Conservation (phyloP, 2,888 invertebrate species). For the Cepaea hortensis region DNA sequence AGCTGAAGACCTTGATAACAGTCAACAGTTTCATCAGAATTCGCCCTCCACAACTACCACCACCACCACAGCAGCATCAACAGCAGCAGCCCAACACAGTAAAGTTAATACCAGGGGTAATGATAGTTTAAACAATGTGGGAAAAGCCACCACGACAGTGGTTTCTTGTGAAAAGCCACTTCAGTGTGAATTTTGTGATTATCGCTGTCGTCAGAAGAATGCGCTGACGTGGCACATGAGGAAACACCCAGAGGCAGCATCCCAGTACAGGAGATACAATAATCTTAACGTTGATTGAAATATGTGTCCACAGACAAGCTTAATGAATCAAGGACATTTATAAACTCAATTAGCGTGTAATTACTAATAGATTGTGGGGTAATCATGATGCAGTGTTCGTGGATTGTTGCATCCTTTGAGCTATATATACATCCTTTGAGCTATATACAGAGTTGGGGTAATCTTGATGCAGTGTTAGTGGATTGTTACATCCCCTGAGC, state of each 20-base stretch:
- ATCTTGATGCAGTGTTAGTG: too few relatives aligned
- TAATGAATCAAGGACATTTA: too few relatives aligned
- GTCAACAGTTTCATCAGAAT: neutral
- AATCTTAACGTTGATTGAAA: conserved; percentile 10
- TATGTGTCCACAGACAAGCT: too few relatives aligned
- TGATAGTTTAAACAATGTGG: neutral
- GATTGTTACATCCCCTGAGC: too few relatives aligned
- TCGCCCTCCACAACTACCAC: neutral
- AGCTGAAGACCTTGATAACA: conserved; percentile 2
- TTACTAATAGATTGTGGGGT: too few relatives aligned
- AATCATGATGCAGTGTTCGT: too few relatives aligned
- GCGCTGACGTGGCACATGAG: conserved; percentile 72
- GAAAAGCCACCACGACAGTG: neutral
- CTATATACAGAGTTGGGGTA: too few relatives aligned
- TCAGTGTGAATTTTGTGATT: conserved; percentile 69
- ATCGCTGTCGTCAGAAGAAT: conserved; percentile 68
- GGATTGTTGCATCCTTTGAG: too few relatives aligned
- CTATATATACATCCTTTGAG: too few relatives aligned
- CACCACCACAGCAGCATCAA: neutral
- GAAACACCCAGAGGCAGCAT: conserved; percentile 67
- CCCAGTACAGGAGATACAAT: conserved; percentile 56
- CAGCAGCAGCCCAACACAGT: too few relatives aligned
- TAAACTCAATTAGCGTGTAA: too few relatives aligned
- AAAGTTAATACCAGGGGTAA: neutral
- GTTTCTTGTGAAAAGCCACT: conserved; percentile 62